Base-by-base conservation (phyloP, 2,888 invertebrate genomes). In the Miltochrista miniata region DNA sequence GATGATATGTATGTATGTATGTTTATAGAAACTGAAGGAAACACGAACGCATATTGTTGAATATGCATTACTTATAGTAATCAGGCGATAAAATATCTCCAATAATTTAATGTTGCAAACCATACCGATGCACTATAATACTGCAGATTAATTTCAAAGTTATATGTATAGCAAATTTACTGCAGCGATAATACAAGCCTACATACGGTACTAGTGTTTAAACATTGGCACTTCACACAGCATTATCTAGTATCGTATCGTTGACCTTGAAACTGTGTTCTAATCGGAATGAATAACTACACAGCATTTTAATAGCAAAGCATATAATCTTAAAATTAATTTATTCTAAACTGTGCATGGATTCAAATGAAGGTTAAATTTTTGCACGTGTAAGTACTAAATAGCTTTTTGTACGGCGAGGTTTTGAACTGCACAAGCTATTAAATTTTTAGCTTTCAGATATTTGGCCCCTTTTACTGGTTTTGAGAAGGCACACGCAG, bases 281-380 rank as follows among this genome's bases (percentile, higher is more conserved):
- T 64, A 57, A 61, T 68, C 55, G 33, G 45, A 51, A 54, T 59
- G 61, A 64, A 64, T 56, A 67, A 56, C 50, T 58, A 67, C 59
- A 49, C n/a, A 44, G 42, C 51, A 47, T 56, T 61, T 38, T 48
- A 60, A 58, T 52, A 57, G 51, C 50, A 41, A 33, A 58, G 44
- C 36, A 68, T 61, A 45, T 48, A 34, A 56, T 45, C 39, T 65
- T 61, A 46, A 50, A 52, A 68, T 67, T 58, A 54, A 65, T 67
- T 40, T 64, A 65, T 61, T 58, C 58, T 29, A 18, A 39, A 36
- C 39, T 51, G 33, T 52, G 41, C 54, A 53, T 50, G 45, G 45
- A 64, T 54, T 51, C 31, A 18, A 31, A 10, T 29, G 48, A 65
- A 67, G 58, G 68, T 55, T 46, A 48, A 48, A 60, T 51, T 40